Conservation (phyloP, 2,888 invertebrate genomes). For the Stenurella melanura region DNA sequence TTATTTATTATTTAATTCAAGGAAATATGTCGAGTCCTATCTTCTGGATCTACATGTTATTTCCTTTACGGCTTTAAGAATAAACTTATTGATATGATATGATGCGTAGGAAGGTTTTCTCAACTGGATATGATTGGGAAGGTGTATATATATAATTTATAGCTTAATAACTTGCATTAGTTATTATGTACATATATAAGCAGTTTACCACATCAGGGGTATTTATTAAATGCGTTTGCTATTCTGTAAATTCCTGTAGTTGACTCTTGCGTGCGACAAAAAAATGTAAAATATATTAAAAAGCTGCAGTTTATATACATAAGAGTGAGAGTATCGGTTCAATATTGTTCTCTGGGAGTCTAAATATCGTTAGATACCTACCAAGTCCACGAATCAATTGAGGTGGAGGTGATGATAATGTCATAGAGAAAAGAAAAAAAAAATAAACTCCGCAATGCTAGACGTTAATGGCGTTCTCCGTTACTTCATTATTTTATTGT, state of each 20-base stretch:
- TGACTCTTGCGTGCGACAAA: not conserved
- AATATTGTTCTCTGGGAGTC: no score
- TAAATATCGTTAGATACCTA: no score
- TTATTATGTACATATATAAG: not conserved
- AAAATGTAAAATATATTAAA: no score
- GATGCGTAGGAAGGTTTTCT: not conserved
- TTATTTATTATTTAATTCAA: conserved; percentile 5
- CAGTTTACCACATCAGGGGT: not conserved
- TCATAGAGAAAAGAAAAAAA: no score
- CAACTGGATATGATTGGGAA: not conserved
- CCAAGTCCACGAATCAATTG: no score
- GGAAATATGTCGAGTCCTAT: not conserved
- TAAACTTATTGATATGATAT: not conserved
- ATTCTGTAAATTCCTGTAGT: not conserved
- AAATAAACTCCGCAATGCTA: no score
- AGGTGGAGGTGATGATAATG: no score
- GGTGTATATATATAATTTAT: not conserved
- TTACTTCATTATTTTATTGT: no score
- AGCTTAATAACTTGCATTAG: not conserved
- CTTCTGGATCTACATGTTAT: conserved; percentile 4
- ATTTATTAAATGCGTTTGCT: not conserved
- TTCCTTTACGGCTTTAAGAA: not conserved
- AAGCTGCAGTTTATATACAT: no score
- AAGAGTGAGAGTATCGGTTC: no score
- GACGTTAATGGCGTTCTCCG: no score